Evolutionary conservation across 2,113 vertebrate species (phyloP), one percentile per base, ranked within the genome.

Genomic region (Cyprichromis sp.): DNA sequence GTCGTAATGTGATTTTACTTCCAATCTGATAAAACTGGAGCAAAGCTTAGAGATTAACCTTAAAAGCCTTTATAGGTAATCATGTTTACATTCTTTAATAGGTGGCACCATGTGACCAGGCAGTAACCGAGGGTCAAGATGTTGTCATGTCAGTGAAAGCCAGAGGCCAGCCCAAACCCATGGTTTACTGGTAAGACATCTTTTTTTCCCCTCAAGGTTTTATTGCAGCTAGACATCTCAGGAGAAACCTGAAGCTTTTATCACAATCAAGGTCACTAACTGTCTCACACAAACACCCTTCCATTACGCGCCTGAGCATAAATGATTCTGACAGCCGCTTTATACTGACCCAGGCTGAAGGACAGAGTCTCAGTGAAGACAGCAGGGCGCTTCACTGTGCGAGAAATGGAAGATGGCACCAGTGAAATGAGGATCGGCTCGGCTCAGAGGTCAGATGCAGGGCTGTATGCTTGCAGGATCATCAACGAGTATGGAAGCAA

Each of bases 391-490:
- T 97, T 97, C 0, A 87, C 57, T 0, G 89, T 97, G 81, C 95
- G 93, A 73, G 97, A 96, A 21, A 97, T 94, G 0, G 97, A 96
- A 19, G 94, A 94, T 0, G 97, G 97, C 7, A 88, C 94, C 52
- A 96, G 95, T 40, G 96, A 96, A 0, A 93, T 99, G 84, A 97
- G 97, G 82, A 97, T 99, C 89, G 73, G 92, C 88, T 96, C 96
- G 0, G 97, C 96, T 0, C 97, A 97, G 91, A 97, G 96, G 53
- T 95, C 96, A 0, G 98, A 99, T 1, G 94, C 96, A 0, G 98
- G 98, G 73, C 96, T 97, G 82, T 99, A 99, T 54, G 94, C 96
- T 81, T 99, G 98, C 94, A 98, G 97, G 94, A 96, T 98, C 0
- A 94, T 97, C 89, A 99, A 97, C 0, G 97, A 98, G 81, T 96